Evolutionary conservation across 2,797 vertebrate genomes (phyloP).

Genomic region (Phalanger gymnotis): DNA sequence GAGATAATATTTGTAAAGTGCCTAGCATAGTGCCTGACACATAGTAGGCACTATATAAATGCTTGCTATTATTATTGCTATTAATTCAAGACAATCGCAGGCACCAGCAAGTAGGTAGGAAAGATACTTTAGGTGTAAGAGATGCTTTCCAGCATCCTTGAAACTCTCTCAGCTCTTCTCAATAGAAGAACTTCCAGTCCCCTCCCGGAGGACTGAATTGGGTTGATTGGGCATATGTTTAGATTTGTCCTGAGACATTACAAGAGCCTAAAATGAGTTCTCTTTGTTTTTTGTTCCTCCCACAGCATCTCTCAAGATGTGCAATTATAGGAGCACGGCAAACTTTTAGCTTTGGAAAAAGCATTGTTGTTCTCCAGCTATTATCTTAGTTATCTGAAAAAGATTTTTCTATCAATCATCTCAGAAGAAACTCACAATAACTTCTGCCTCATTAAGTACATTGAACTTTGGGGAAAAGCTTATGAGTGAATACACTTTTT

Average conservation of each 20-base stretch:
- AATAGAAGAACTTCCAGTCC: not conserved
- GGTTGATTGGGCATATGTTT: not conserved
- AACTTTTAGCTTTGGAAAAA: slow-evolving; percentile 16
- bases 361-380: not conserved
- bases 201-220: not conserved
- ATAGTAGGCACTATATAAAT: not conserved
- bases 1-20: not conserved
- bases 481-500: slow-evolving; percentile 45
- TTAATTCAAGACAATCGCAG: not conserved
- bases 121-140: not conserved
- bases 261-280: not conserved
- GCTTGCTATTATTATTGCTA: not conserved
- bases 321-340: not conserved
- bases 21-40: not conserved
- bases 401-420: slow-evolving; percentile 50
- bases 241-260: slow-evolving; percentile 15
- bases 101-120: not conserved
- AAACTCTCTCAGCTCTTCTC: not conserved
- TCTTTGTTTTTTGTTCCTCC: not conserved
- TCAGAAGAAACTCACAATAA: slow-evolving; percentile 51
- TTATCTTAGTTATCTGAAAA: slow-evolving; percentile 33
- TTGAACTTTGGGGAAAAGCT: slow-evolving; percentile 29
- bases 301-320: slow-evolving; percentile 1
- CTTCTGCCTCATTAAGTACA: slow-evolving; percentile 52
- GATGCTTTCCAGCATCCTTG: not conserved